Conservation (phyloP, 2,888 invertebrate species). For the Polymixis lichenea region DNA sequence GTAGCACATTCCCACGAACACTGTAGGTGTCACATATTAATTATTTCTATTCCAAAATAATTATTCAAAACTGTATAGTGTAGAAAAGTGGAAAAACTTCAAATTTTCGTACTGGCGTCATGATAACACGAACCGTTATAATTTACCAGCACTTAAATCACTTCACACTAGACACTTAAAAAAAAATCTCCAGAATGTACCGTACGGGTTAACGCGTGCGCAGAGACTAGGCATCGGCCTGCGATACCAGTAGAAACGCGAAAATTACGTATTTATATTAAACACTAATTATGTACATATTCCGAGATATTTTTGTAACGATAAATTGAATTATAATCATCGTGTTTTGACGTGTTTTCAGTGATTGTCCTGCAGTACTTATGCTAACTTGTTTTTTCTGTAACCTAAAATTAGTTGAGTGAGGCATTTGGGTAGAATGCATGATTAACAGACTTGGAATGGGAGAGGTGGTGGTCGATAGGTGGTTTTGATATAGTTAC, state of each 20-base stretch:
- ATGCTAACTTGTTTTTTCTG: conserved; percentile 26
- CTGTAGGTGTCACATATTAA: conserved; percentile 63
- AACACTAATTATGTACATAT: conserved; percentile 83
- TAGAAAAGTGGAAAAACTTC: conserved; percentile 71
- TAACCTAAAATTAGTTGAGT: conserved; percentile 26
- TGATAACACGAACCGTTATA: conserved; percentile 85
- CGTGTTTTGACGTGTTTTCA: conserved; percentile 62
- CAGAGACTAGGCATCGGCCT: conserved; percentile 77
- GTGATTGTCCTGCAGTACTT: conserved; percentile 40
- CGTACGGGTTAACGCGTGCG: conserved; percentile 79
- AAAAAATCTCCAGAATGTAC: conserved; percentile 79
- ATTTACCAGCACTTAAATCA: conserved; percentile 79
- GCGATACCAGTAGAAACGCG: conserved; percentile 67
- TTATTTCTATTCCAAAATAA: conserved; percentile 48
- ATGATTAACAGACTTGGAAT: conserved; percentile 41
- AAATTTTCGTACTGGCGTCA: conserved; percentile 82
- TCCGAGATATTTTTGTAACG: conserved; percentile 76
- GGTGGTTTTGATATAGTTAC: conserved; percentile 27
- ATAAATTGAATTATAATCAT: conserved; percentile 70
- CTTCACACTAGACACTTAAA: conserved; percentile 83
- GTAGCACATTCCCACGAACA: conserved; percentile 73
- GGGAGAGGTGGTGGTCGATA: conserved; percentile 18
- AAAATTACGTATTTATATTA: conserved; percentile 83
- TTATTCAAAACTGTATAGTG: conserved; percentile 66
- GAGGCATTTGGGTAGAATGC: conserved; percentile 38